Evolutionary conservation across 2,113 vertebrate genomes (phyloP), one percentile per base, ranked within the genome.

Genomic region (Aegotheles bennettii): DNA sequence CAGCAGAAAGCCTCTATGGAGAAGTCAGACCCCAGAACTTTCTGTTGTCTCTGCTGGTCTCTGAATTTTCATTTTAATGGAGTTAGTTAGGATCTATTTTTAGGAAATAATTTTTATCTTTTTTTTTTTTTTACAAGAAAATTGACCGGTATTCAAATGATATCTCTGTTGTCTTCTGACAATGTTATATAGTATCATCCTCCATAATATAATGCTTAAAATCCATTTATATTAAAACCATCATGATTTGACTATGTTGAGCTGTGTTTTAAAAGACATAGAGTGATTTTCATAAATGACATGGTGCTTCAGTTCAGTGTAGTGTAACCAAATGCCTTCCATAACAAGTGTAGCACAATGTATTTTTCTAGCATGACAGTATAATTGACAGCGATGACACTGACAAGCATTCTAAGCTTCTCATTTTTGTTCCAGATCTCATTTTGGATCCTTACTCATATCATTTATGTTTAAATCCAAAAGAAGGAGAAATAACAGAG

Each of bases 341-440:
- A 3, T 87, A 90, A 91, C 67, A 78, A 87, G 48, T 36, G 53
- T 73, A 83, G 28, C 23, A 79, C 33, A 45, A 45, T 50, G 16
- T 25, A 31, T 79, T 75, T 87, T 91, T 71, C 61, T 87, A 35
- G 31, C 25, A 26, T 65, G 28, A 50, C 53, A 33, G 38, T 89
- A 25, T 79, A 59, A 83, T 86, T 53, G 64, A 11, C 73, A 71
- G 38, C 75, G 90, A 71, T 91, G 87, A 87, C 56, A 76, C 40
- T 81, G 84, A 93, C 8, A 76, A 71, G 69, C 48, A 69, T 85
- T 73, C 28, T 68, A 87, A 76, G 6, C 9, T 74, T 86, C 74
- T 94, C 36, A 28, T 75, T 96, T 95, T 94, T 93, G 38, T 97
- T 97, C 42, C 71, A 92, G 97, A 94, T 87, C 40, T 73, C 61